Conservation (phyloP, 1,140 invertebrate genomes). For the Littorina saxatilis region DNA sequence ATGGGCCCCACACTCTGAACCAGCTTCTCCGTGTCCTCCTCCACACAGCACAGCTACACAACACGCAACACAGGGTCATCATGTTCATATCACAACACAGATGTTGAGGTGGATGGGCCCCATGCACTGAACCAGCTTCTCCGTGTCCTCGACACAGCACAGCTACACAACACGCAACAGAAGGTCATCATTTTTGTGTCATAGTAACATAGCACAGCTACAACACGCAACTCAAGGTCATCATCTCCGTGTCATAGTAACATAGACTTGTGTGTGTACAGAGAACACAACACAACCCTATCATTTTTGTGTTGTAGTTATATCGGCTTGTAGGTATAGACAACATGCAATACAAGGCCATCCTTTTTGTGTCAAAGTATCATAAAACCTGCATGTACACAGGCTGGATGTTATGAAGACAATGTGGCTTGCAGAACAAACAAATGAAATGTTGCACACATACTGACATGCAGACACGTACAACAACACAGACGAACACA, state of each 20-base stretch:
- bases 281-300: neutral
- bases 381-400: too few species aligned
- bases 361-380: too few species aligned
- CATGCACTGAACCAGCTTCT: conserved; percentile 69
- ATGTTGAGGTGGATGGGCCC: conserved; percentile 72
- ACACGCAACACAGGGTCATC: neutral
- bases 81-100: conserved; percentile 27
- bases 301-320: too few species aligned
- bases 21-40: conserved; percentile 69
- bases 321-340: too few species aligned
- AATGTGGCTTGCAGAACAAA: too few species aligned
- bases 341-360: too few species aligned
- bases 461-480: too few species aligned
- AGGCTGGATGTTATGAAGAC: too few species aligned
- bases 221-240: conserved; percentile 69
- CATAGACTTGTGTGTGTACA: conserved; percentile 37
- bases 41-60: conserved; percentile 68
- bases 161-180: conserved; percentile 50
- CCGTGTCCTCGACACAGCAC: conserved; percentile 70
- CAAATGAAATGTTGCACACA: too few species aligned
- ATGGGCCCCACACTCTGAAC: conserved; percentile 71
- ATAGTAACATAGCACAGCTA: conserved; percentile 65
- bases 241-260: conserved; percentile 69
- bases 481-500: too few species aligned
- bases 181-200: neutral